These are phyloP conservation scores for Phalacrocorax carbo DNA, from an alignment of 2,113 vertebrate genomes.

Conservation along the genomic window DNA sequence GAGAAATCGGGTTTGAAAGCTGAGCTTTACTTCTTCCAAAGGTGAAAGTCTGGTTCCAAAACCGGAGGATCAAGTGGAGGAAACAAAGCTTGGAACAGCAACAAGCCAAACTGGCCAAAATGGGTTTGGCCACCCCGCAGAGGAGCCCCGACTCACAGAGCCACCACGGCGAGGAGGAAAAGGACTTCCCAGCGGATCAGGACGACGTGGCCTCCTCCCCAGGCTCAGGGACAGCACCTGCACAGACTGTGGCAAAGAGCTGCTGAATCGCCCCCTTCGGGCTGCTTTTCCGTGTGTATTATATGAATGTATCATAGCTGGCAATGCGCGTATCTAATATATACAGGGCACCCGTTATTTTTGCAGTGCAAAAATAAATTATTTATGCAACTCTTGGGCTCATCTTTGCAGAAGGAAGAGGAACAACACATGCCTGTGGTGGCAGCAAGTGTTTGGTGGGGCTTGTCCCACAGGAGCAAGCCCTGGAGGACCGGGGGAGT, in stretches of 20 bases:
- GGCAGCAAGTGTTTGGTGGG: background rate
- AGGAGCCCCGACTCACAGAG: background rate
- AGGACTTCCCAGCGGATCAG: constrained; percentile 65
- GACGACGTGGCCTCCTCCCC: background rate
- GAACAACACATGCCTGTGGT: fast-evolving
- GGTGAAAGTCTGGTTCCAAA: constrained; percentile 79
- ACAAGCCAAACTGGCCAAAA: constrained; percentile 21
- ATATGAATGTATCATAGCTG: background rate
- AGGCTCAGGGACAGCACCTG: background rate
- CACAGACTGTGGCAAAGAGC: background rate
- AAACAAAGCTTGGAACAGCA: constrained; percentile 71
- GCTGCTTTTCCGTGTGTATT: background rate
- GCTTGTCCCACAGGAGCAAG: background rate
- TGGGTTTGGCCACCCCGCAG: background rate
- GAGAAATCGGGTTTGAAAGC: background rate
- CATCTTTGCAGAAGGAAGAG: background rate
- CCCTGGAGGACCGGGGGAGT: background rate
- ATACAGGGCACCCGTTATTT: background rate
- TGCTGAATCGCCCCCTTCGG: background rate
- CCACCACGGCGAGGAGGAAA: constrained; percentile 33
- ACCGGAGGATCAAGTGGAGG: constrained; percentile 73
- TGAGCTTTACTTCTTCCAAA: background rate
- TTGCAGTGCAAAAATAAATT: constrained; percentile 8
- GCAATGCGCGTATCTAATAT: background rate
- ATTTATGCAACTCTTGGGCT: background rate